Evolutionary conservation across 2,113 vertebrate species (phyloP).

Genomic region (Neotoma lepida): DNA sequence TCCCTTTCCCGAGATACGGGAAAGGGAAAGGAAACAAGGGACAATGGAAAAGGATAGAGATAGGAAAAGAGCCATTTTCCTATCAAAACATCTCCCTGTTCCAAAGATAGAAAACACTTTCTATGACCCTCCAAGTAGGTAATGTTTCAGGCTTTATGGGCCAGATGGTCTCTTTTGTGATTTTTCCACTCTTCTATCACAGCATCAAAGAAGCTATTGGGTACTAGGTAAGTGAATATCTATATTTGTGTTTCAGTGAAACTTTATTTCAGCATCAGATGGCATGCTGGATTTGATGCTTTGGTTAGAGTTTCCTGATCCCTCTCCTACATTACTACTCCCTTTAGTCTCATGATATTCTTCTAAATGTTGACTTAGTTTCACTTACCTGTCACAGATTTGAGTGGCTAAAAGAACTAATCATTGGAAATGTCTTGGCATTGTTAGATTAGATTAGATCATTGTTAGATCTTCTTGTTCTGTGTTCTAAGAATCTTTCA

Average conservation of each 20-base stretch:
- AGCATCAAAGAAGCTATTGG: not conserved
- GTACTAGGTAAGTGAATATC: not conserved
- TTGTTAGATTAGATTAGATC: not conserved
- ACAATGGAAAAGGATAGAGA: too few species aligned
- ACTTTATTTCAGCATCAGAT: slow-evolving; percentile 26
- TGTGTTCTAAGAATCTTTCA: not conserved
- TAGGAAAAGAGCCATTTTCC: not conserved
- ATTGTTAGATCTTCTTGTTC: not conserved
- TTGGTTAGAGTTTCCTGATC: not conserved
- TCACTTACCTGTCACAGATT: not conserved
- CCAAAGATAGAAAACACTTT: not conserved
- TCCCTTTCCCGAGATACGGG: not conserved
- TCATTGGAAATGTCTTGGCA: not conserved
- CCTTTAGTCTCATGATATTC: not conserved
- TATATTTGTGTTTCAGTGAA: not conserved
- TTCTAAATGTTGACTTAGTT: not conserved
- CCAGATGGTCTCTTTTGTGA: not conserved
- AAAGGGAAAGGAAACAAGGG: too few species aligned
- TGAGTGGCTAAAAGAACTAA: not conserved
- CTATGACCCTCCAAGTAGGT: not conserved
- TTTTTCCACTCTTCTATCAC: not conserved
- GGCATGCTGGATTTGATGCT: not conserved
- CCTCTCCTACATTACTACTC: not conserved
- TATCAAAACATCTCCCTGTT: not conserved
- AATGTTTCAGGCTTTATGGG: not conserved